Conservation (phyloP, 2,797 vertebrate genomes). For the Phataginus tetradactyla region DNA sequence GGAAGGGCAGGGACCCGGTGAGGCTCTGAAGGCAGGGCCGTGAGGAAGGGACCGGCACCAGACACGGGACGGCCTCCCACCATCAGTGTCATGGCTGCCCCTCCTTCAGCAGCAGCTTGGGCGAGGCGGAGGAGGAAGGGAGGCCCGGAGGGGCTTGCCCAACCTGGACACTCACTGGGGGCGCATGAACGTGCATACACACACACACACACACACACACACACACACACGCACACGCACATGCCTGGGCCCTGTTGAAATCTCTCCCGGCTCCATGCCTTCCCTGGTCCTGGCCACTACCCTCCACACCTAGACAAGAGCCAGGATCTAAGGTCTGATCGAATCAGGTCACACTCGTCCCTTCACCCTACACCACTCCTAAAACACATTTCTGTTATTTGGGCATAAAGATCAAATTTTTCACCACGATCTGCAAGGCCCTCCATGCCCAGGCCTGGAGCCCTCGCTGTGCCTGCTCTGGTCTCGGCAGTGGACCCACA, state of each 20-base stretch:
- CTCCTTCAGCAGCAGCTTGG: neutral
- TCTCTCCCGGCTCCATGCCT: neutral
- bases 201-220: fast-evolving
- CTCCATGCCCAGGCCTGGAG: neutral
- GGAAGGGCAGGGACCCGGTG: fast-evolving
- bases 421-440: fast-evolving
- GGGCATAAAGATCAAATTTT: neutral
- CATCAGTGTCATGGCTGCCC: fast-evolving
- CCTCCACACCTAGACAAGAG: neutral
- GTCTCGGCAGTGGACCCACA: neutral
- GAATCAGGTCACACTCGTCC: neutral
- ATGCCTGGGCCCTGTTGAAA: neutral
- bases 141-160: too few relatives aligned
- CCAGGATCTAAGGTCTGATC: neutral
- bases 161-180: neutral
- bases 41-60: fast-evolving
- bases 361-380: neutral
- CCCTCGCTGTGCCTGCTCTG: fast-evolving
- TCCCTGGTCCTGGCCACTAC: neutral
- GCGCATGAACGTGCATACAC: neutral
- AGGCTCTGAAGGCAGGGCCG: neutral
- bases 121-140: neutral
- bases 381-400: too few relatives aligned
- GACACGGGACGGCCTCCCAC: neutral
- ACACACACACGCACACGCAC: neutral